Percentiles rank a stretch among this genome's conserved stretches.
Evolutionary conservation across 2,113 vertebrate species (phyloP).

Genomic region (Mus musculus): GRCm39 chr10:76179501-76180000

Average conservation of each 20-base stretch:
- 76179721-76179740: background rate
- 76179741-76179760: background rate
- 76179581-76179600: background rate
- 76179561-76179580: background rate
- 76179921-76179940: background rate
- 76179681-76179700: background rate
- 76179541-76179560: background rate
- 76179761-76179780: background rate
- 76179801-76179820: background rate
- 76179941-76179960: background rate
- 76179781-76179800: background rate
- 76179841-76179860: background rate
- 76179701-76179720: background rate
- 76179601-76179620: background rate
- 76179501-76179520: background rate
- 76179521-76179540: background rate
- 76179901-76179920: background rate
- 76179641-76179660: background rate
- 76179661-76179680: background rate
- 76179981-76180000: background rate
- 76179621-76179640: constrained; percentile 4
- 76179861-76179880: background rate
- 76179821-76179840: background rate
- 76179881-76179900: background rate
- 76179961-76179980: background rate